Evolutionary conservation across 2,888 invertebrate genomes (phyloP), one percentile per base, ranked within the genome.

Genomic region (Danaus chrysippus): DNA sequence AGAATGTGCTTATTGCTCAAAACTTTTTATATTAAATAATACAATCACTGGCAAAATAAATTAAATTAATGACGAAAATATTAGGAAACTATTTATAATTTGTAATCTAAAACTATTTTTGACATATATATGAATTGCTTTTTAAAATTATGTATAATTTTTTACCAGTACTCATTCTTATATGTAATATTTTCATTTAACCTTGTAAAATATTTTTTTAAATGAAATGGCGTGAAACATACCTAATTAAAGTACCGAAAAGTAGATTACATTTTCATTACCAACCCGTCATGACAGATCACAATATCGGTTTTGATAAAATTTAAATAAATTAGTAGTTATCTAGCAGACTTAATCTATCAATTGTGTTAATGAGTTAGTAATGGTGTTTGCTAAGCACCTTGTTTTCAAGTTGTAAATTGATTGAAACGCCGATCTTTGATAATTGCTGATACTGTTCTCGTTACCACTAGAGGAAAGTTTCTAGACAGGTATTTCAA

Each of bases 381-480:
- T 62, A 61, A 62, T 64, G 66, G 63, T 74, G 78, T 81, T 82
- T 81, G 76, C 76, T 69, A 79, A 74, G 76, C 72, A 73, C 76
- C 77, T 82, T 81, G 79, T 82, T 85, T 82, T 80, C n/a, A n/a
- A n/a, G n/a, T n/a, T n/a, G n/a, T n/a, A n/a, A n/a, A n/a, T n/a
- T n/a, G n/a, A n/a, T n/a, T 86, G 86, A 87, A 87, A 84, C 79
- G 82, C 83, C 79, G 77, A 77, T 79, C 73, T 74, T 83, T 84
- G 84, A 87, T 88, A 87, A 87, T 87, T 85, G 83, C 83, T 86
- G 83, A 86, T 86, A 84, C 86, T 86, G 87, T 86, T 86, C 87
- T 85, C 83, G 87, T 88, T 88, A 86, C 75, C 77, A 78, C 75
- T 58, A 55, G 65, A 65, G 63, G 61, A 61, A 73, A 73, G 67